Evolutionary conservation across 2,888 invertebrate species (phyloP).

Genomic region (Lepidochitona cinerea): DNA sequence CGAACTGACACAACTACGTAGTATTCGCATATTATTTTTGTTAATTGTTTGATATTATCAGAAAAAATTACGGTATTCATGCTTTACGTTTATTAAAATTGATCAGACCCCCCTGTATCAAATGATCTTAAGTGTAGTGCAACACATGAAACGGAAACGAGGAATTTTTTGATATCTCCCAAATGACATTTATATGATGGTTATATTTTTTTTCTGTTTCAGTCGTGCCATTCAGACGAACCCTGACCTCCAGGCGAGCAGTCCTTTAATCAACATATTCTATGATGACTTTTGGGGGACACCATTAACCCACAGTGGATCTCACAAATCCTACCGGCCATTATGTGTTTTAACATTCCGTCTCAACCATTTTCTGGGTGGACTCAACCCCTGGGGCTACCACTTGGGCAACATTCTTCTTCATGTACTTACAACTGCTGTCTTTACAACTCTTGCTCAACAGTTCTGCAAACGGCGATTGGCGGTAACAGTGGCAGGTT

Average conservation of each 20-base stretch:
- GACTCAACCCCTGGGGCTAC: constrained; percentile 77
- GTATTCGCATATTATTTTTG: no score
- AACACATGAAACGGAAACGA: no score
- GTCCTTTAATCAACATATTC: constrained; percentile 85
- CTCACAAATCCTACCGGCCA: constrained; percentile 97
- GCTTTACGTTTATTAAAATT: no score
- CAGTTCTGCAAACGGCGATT: constrained; percentile 46
- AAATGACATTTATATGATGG: background rate
- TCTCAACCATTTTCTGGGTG: constrained; percentile 83
- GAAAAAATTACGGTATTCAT: no score
- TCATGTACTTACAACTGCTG: constrained; percentile 86
- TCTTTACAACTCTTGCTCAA: constrained; percentile 85
- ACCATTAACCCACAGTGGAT: constrained; percentile 90
- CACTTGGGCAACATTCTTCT: constrained; percentile 89
- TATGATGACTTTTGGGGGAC: constrained; percentile 99
- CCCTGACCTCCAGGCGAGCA: constrained; percentile 86
- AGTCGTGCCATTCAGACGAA: constrained; percentile 97
- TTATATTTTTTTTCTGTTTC: constrained; percentile 59
- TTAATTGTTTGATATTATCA: no score
- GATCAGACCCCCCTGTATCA: no score
- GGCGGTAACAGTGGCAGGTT: constrained; percentile 81
- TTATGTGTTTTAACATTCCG: constrained; percentile 91
- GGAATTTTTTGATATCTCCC: no score
- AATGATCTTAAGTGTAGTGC: no score
- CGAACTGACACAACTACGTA: no score